These are phyloP conservation scores for Oreocharis arfaki DNA, from an alignment of 2,113 vertebrate species.

Conservation along the genomic window DNA sequence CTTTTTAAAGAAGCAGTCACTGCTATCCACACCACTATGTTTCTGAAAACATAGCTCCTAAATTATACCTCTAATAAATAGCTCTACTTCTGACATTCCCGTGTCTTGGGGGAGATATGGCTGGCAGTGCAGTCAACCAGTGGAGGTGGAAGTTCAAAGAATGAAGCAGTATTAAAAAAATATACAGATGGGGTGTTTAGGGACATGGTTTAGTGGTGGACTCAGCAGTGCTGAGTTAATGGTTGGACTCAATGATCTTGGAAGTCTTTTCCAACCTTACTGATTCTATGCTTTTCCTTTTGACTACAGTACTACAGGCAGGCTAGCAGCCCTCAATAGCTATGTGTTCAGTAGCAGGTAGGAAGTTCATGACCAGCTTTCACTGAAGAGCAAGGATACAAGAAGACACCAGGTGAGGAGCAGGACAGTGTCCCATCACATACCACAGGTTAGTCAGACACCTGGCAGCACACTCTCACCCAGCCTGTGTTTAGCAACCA, in stretches of 20 bases:
- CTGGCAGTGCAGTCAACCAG: not conserved
- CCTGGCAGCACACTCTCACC: not conserved
- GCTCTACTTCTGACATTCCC: not conserved
- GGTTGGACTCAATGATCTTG: not conserved
- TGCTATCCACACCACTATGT: not conserved
- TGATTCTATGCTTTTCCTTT: not conserved
- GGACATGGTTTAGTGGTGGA: not conserved
- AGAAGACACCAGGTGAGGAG: not conserved
- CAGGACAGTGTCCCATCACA: not conserved
- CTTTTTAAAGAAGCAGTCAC: not conserved
- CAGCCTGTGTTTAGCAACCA: not conserved
- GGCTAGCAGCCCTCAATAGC: not conserved
- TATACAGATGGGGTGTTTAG: not conserved
- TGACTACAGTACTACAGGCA: too few species aligned
- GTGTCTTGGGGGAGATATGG: fast-evolving
- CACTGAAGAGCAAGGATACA: not conserved
- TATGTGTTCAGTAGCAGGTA: fast-evolving
- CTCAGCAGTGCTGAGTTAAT: not conserved
- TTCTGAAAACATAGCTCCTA: not conserved
- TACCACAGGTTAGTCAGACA: not conserved
- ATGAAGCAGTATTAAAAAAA: not conserved
- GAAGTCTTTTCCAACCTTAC: not conserved
- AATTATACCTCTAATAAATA: not conserved
- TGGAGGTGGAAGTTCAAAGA: not conserved
- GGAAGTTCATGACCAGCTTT: not conserved